phyloP scores from a whole-genome alignment of 2,797 vertebrate genomes.

The Pseudochromis fuscus region DNA sequence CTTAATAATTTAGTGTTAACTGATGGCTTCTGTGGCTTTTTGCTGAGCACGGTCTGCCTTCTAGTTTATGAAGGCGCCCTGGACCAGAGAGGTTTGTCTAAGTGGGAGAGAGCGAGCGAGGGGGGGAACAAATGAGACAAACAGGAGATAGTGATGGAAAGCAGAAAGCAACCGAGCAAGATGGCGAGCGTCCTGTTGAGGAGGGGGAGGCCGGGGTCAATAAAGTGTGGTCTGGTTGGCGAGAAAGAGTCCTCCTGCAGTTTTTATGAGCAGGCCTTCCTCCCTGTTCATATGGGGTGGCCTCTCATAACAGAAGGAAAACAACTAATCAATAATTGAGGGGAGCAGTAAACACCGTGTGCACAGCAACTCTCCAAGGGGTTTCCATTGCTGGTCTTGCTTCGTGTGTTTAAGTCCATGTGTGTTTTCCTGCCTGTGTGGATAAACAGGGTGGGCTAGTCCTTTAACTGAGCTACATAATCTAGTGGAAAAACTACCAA shows the following conservation, averaged over 20 bases:
- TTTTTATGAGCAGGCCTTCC: slow-evolving; percentile 75
- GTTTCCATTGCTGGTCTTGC: slow-evolving; percentile 49
- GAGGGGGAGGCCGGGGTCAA: slow-evolving; percentile 60
- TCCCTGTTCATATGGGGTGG: slow-evolving; percentile 66
- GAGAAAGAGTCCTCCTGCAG: slow-evolving; percentile 66
- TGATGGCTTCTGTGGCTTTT: slow-evolving; percentile 9
- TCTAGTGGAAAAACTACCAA: not conserved
- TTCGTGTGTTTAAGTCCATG: slow-evolving; percentile 28
- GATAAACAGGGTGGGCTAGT: not conserved
- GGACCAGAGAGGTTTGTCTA: slow-evolving; percentile 20
- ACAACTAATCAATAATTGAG: slow-evolving; percentile 85
- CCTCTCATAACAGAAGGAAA: slow-evolving; percentile 83
- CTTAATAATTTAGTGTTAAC: slow-evolving; percentile 61
- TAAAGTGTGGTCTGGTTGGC: slow-evolving; percentile 56
- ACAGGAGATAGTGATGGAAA: slow-evolving; percentile 43
- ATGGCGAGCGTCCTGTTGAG: slow-evolving; percentile 60
- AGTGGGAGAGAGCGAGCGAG: not conserved
- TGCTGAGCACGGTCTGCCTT: slow-evolving; percentile 51
- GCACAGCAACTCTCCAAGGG: slow-evolving; percentile 65
- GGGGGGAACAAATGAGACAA: slow-evolving; percentile 53
- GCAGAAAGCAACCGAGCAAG: not conserved
- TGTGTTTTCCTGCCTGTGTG: slow-evolving; percentile 10
- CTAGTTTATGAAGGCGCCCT: slow-evolving; percentile 15
- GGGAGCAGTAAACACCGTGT: slow-evolving; percentile 75
- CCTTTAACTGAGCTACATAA: not conserved